Evolutionary conservation across 2,113 vertebrate genomes (phyloP).

Genomic region (Ceyx melanurus): DNA sequence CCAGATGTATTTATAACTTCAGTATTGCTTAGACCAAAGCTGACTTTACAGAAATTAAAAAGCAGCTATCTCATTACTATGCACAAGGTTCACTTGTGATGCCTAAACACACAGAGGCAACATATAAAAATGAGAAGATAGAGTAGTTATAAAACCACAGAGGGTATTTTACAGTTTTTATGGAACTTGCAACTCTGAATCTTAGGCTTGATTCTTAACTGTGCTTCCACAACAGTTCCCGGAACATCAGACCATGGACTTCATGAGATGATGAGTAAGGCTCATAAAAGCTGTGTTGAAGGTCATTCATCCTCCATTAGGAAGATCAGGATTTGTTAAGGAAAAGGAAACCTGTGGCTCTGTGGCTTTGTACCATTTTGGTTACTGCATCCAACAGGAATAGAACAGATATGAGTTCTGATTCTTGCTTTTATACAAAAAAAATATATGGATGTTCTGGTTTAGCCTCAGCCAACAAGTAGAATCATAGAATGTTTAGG

Average conservation of each 20-base stretch:
- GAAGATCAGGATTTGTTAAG: neutral
- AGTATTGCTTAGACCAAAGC: neutral
- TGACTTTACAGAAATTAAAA: neutral
- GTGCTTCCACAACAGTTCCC: neutral
- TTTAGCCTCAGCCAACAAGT: neutral
- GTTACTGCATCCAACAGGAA: neutral
- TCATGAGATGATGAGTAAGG: neutral
- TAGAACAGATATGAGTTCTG: neutral
- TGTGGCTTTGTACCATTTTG: neutral
- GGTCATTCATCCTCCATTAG: neutral
- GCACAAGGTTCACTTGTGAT: neutral
- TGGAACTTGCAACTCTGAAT: neutral
- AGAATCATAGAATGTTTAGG: too few species aligned
- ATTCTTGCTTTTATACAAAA: neutral
- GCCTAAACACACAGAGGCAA: neutral
- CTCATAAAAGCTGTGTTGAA: neutral
- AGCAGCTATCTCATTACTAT: neutral
- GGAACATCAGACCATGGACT: neutral
- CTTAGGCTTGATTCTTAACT: neutral
- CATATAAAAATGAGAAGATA: neutral
- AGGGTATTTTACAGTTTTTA: neutral
- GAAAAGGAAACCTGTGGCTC: neutral
- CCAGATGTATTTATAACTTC: neutral
- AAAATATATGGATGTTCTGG: accelerated
- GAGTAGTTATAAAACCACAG: neutral